Conservation (phyloP, 2,113 vertebrate genomes). For the Triplophysa dalaica region DNA sequence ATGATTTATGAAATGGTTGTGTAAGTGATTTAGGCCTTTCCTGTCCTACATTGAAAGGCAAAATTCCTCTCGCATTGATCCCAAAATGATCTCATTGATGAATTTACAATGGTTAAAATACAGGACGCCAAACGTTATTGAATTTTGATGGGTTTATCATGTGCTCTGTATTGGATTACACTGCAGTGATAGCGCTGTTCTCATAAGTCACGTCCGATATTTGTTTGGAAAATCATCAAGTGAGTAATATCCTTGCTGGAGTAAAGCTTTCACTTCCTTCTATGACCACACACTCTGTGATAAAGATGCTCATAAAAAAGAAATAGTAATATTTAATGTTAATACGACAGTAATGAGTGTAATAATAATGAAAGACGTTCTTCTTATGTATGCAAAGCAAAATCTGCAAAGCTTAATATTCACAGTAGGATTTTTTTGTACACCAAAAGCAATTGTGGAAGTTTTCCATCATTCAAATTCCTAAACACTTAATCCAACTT, state of each 20-base stretch:
- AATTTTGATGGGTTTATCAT: neutral
- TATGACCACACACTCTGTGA: neutral
- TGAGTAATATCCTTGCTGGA: neutral
- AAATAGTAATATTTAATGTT: neutral
- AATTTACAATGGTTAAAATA: neutral
- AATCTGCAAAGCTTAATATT: neutral
- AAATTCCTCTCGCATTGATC: neutral
- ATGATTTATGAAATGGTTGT: neutral
- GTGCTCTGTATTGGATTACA: neutral
- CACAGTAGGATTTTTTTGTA: neutral
- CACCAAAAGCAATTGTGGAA: neutral
- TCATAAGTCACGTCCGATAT: neutral
- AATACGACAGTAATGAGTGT: neutral
- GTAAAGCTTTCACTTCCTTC: neutral
- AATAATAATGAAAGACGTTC: neutral
- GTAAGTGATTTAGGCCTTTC: neutral
- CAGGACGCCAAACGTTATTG: neutral
- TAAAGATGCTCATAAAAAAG: neutral
- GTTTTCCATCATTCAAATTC: conserved; percentile 1
- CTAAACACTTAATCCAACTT: neutral
- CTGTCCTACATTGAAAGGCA: neutral
- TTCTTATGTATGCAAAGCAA: neutral
- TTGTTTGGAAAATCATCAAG: neutral
- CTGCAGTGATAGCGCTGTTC: neutral
- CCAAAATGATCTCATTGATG: neutral